These are phyloP conservation scores for Myiothlypis coronata DNA, from an alignment of 2,797 vertebrate species.

Conservation along the genomic window DNA sequence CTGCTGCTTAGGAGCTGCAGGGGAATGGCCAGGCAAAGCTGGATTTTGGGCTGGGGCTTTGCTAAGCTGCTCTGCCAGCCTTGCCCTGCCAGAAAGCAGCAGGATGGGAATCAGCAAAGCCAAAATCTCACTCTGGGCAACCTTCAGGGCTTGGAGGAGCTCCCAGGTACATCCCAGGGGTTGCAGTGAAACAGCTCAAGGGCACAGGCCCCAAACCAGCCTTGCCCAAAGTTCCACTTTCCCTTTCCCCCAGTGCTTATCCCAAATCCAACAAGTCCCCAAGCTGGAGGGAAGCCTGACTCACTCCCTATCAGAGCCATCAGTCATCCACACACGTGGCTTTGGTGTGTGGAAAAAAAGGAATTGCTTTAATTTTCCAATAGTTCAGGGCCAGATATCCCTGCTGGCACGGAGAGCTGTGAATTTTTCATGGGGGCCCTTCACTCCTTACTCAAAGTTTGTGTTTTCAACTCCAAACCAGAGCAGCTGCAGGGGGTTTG, in stretches of 20 bases:
- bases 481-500: not conserved
- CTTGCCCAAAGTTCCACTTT: not conserved
- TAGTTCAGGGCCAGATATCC: slow-evolving; percentile 2
- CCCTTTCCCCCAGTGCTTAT: not conserved
- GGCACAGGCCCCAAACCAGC: not conserved
- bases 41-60: not conserved
- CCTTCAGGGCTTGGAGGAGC: not conserved
- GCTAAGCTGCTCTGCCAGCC: not conserved
- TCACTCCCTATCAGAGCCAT: slow-evolving; percentile 4
- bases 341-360: slow-evolving; percentile 18
- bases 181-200: not conserved
- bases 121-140: not conserved
- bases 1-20: not conserved
- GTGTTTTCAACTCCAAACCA: not conserved
- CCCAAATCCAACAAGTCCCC: not conserved
- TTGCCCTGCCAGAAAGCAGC: not conserved
- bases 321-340: slow-evolving; percentile 14
- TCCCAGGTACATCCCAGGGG: not conserved
- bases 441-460: not conserved
- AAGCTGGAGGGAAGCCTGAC: not conserved
- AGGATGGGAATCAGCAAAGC: not conserved
- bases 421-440: not conserved
- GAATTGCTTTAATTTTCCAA: slow-evolving; percentile 16
- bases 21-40: not conserved
- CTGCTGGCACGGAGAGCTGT: not conserved